Evolutionary conservation across 2,888 invertebrate genomes (phyloP), one percentile per base, ranked within the genome.

Genomic region (Hydriomena furcata): DNA sequence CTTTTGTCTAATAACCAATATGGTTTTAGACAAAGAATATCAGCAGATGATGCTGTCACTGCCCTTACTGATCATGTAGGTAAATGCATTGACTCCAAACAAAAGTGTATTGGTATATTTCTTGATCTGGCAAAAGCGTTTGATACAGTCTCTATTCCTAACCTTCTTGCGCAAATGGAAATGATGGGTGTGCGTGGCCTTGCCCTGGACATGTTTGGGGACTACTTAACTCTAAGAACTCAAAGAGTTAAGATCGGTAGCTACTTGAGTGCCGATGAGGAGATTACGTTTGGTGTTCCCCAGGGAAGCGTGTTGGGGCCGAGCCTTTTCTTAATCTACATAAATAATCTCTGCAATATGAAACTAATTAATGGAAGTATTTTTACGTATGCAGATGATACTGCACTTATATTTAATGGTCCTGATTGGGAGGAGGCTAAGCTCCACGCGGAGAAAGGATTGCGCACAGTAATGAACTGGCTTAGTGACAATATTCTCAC

Each of bases 151-250:
- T 17, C 17, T 17, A 17, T 17, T 6, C 31, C 31, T 7, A 1
- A 2, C 13, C 13, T 31, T 1, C 4, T 86, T 44, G 17, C 1
- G 0, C 12, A 25, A 25, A 24, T 37, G 11, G 24, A 25, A 5
- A 5, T 7, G 2, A 25, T 30, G 7, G 34, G 34, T 21, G 8
- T 34, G 7, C 17, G 34, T 1, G 34, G 34, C 2, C 1, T 21
- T n/a, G 13, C 37, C 7, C 13, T 25, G 7, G n/a, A 25, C 1
- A 2, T 37, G 5, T 37, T 37, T 37, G 13, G 27, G 7, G 37
- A 37, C n/a, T 37, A 37, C 6, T 24, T 37, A 2, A 13, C 12
- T 4, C 2, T 11, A 0, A 37, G 37, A 13, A 37, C 20, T 1
- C 37, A 37, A 11, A 12, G 37, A 13, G 37, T 37, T 2, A 37